A percentile compares a stretch with the other conserved stretches of the same genome.
Conservation (phyloP, 2,888 invertebrate species). For the Ophion obscuratus region DNA sequence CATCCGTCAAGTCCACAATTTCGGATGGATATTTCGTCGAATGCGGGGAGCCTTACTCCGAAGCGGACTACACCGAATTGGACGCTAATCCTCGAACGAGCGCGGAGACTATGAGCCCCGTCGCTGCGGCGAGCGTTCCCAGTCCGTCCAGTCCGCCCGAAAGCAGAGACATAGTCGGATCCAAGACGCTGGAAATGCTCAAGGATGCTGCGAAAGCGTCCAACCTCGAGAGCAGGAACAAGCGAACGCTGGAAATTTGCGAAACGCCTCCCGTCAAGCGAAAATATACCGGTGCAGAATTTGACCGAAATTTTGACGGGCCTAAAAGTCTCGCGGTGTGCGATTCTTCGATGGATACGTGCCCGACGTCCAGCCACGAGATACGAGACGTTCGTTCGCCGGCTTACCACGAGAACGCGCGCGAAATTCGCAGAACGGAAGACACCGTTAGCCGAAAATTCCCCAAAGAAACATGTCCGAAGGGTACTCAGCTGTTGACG, state of each 20-base stretch:
- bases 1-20: conserved; percentile 76
- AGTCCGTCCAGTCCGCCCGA: conserved; percentile 83
- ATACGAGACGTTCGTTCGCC: not conserved
- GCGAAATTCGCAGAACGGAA: not conserved
- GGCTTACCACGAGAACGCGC: not conserved
- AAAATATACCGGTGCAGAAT: conserved; percentile 64
- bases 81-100: conserved; percentile 75
- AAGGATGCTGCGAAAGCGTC: conserved; percentile 70
- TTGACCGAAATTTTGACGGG: conserved; percentile 51
- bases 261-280: conserved; percentile 26
- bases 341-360: conserved; percentile 15
- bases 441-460: conserved; percentile 68
- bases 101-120: conserved; percentile 79
- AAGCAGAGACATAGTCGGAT: conserved; percentile 78
- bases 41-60: conserved; percentile 65
- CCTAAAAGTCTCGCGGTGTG: not conserved
- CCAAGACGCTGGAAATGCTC: conserved; percentile 82
- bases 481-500: conserved; percentile 64
- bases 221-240: conserved; percentile 15
- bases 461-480: conserved; percentile 68
- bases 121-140: conserved; percentile 81
- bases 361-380: conserved; percentile 39
- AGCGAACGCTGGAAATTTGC: conserved; percentile 29
- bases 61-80: conserved; percentile 78
- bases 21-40: conserved; percentile 81